phyloP scores from a whole-genome alignment of 2,888 invertebrate genomes.

The Danaus chrysippus region DNA sequence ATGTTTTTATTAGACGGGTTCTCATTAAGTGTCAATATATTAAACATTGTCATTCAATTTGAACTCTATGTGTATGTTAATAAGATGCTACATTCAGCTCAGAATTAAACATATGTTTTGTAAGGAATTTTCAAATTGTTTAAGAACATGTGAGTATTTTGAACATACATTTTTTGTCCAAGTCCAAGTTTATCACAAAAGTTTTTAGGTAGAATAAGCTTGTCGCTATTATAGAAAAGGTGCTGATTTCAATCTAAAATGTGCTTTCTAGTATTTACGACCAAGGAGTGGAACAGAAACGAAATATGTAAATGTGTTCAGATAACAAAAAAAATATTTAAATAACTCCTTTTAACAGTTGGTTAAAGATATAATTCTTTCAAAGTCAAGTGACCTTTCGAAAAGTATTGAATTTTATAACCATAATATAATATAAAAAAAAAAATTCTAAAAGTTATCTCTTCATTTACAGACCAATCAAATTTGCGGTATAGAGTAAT shows the following conservation, averaged over 20 bases:
- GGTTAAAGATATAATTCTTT: too few species aligned
- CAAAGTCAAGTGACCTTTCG: too few species aligned
- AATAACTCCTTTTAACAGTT: too few species aligned
- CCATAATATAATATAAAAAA: too few species aligned
- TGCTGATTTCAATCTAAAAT: too few species aligned
- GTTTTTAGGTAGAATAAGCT: not conserved
- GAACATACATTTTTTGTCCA: not conserved
- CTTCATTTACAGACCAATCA: too few species aligned
- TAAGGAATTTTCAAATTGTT: constrained; percentile 2
- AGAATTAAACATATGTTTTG: not conserved
- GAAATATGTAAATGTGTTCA: too few species aligned
- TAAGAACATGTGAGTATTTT: not conserved
- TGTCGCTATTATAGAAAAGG: not conserved
- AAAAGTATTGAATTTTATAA: too few species aligned
- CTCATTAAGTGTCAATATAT: constrained; percentile 28
- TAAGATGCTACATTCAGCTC: constrained; percentile 6
- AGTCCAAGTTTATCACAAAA: not conserved
- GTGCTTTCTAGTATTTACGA: too few species aligned
- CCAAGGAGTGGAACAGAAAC: too few species aligned
- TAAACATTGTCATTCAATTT: constrained; percentile 13
- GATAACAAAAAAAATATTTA: too few species aligned
- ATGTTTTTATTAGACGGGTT: constrained; percentile 51
- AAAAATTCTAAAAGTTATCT: too few species aligned
- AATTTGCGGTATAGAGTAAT: not conserved
- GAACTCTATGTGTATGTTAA: constrained; percentile 11